Evolutionary conservation across 2,888 invertebrate genomes (phyloP).

Genomic region (Andricus quercusramuli): DNA sequence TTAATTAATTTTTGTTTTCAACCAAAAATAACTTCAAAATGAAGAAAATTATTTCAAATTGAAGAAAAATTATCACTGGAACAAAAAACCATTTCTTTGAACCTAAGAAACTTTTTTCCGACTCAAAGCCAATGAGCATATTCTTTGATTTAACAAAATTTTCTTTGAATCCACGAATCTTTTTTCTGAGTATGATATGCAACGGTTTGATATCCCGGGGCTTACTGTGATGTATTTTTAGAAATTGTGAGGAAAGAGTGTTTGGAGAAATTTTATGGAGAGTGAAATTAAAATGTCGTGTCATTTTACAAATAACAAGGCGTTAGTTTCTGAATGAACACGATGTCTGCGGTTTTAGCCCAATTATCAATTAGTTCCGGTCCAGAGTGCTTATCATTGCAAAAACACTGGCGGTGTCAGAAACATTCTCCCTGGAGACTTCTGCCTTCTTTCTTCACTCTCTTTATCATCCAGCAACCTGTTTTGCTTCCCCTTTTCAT

Average conservation of each 20-base stretch:
- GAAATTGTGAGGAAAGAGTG: not conserved
- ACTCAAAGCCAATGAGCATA: too few species aligned
- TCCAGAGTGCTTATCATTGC: conserved; percentile 56
- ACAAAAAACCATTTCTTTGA: too few species aligned
- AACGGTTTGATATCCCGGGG: too few species aligned
- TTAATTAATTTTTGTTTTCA: too few species aligned
- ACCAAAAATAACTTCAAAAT: too few species aligned
- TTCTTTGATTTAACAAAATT: too few species aligned
- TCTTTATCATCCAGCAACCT: conserved; percentile 8
- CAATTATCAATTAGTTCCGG: conserved; percentile 66
- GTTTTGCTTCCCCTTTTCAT: conserved; percentile 10
- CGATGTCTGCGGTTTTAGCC: conserved; percentile 47
- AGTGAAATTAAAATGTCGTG: not conserved
- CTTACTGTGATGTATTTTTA: too few species aligned
- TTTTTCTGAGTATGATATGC: too few species aligned
- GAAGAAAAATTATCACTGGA: too few species aligned
- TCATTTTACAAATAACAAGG: conserved; percentile 12
- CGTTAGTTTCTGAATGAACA: not conserved
- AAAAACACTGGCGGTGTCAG: conserved; percentile 53
- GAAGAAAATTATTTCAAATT: too few species aligned
- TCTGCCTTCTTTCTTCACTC: conserved; percentile 38
- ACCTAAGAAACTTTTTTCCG: too few species aligned
- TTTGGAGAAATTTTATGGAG: not conserved
- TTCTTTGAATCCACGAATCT: too few species aligned
- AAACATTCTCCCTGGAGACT: conserved; percentile 42